Evolutionary conservation across 2,113 vertebrate genomes (phyloP).

Genomic region (Ramphastos sulfuratus): DNA sequence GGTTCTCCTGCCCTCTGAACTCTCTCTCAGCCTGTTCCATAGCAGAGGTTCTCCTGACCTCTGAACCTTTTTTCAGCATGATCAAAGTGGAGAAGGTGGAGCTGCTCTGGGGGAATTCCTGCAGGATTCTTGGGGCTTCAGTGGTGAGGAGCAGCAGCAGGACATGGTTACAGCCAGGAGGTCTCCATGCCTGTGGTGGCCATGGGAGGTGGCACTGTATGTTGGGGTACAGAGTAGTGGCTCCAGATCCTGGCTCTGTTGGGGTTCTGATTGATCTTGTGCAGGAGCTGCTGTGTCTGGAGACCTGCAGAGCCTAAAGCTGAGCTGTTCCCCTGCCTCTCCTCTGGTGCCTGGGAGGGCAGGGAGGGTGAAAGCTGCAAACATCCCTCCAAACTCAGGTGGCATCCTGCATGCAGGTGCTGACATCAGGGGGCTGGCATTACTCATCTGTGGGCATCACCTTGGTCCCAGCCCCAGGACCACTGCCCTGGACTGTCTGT

Average conservation of each 20-base stretch:
- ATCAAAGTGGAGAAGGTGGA: neutral
- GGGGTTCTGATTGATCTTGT: too few relatives aligned
- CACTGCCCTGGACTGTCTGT: neutral
- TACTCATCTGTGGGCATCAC: neutral
- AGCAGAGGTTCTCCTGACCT: too few relatives aligned
- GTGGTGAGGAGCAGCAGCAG: neutral
- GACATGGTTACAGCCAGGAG: neutral
- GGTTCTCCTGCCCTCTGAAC: too few relatives aligned
- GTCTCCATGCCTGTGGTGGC: neutral
- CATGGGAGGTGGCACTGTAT: neutral
- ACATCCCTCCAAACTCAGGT: neutral
- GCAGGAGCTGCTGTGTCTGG: neutral
- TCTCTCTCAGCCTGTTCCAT: too few relatives aligned
- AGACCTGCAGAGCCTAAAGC: neutral
- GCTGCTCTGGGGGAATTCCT: neutral
- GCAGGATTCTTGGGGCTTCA: neutral
- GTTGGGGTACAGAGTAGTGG: neutral
- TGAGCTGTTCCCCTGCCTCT: neutral
- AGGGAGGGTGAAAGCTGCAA: neutral
- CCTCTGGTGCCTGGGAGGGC: neutral
- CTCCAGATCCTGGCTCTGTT: fast-evolving
- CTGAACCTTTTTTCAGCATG: fast-evolving
- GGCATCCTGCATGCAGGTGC: fast-evolving
- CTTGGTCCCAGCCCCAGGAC: neutral
- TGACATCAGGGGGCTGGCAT: neutral